Evolutionary conservation across 2,888 invertebrate genomes (phyloP), one percentile per base, ranked within the genome.

Genomic region (Tachina lurida): DNA sequence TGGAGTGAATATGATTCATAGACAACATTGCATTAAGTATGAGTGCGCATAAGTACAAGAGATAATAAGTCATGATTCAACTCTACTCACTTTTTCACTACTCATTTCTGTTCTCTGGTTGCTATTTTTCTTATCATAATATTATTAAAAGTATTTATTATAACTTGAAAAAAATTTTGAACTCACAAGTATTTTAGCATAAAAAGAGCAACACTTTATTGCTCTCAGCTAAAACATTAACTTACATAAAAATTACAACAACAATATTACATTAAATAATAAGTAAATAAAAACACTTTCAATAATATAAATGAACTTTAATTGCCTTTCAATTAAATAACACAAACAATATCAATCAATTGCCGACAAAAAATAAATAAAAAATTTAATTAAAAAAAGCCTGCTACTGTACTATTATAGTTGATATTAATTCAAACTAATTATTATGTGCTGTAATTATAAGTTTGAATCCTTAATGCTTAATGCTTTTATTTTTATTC

Each of bases 381-480:
- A 15, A 62, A 31, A 8, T 60, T 70, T 70, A 80, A 60, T 73
- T 49, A 67, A 58, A 73, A 31, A 63, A 73, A 31, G 8, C 39
- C 56, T 22, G 8, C 1, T 12, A 0, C 10, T n/a, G 0, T 8
- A 19, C 12, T 47, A 41, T 58, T 49, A 41, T 43, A 22, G 10
- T 22, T 3, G 45, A 41, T 9, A 39, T 12, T 10, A 65, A 19
- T 54, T 56, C 47, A 71, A 65, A 58, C 41, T 13, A 49, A 49
- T 80, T 22, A 73, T 80, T 73, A 58, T 31, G 49, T 41, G 22
- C 17, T 54, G 15, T 56, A 74, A 74, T 67, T 74, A 67, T 52
- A 67, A 67, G 22, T 17, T 74, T 47, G 39, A 67, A 9, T 10
- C 10, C 49, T 65, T 67, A 8, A 17, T 54, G 19, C 49, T 65